Evolutionary conservation across 2,797 vertebrate genomes (phyloP).

Genomic region (Mormyrops attenuatus): DNA sequence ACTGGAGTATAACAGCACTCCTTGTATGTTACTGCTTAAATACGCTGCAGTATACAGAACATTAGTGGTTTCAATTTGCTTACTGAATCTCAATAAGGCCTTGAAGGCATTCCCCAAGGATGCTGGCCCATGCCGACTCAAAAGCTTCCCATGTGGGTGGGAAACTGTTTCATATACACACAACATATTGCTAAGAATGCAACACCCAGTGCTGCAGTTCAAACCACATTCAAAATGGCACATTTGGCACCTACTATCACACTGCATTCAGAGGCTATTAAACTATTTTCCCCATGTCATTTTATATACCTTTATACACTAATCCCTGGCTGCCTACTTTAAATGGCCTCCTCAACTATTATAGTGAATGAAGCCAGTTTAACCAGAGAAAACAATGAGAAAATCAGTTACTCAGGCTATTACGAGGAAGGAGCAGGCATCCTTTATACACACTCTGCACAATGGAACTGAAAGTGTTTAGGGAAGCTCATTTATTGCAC

Average conservation of each 20-base stretch:
- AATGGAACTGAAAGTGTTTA: slow-evolving; percentile 19
- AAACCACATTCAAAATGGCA: not conserved
- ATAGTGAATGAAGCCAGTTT: not conserved
- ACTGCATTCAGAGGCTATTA: not conserved
- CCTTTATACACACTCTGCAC: not conserved
- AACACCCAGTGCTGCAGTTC: not conserved
- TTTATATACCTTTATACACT: not conserved
- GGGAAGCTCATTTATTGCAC: slow-evolving; percentile 15
- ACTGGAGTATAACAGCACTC: not conserved
- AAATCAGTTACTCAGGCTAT: not conserved
- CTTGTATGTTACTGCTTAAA: not conserved
- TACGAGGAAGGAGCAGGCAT: not conserved
- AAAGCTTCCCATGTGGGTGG: not conserved
- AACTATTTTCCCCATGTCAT: not conserved
- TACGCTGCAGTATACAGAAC: not conserved
- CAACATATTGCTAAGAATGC: not conserved
- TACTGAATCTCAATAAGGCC: not conserved
- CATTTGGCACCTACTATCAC: not conserved
- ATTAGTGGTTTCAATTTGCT: not conserved
- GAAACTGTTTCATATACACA: not conserved
- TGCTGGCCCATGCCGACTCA: not conserved
- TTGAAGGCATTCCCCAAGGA: not conserved
- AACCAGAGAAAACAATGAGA: not conserved
- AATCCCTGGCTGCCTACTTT: not conserved
- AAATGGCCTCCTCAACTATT: not conserved